Evolutionary conservation across 1,140 invertebrate species (phyloP), one percentile per base, ranked within the genome.

Genomic region (Neotoxoptera formosana): DNA sequence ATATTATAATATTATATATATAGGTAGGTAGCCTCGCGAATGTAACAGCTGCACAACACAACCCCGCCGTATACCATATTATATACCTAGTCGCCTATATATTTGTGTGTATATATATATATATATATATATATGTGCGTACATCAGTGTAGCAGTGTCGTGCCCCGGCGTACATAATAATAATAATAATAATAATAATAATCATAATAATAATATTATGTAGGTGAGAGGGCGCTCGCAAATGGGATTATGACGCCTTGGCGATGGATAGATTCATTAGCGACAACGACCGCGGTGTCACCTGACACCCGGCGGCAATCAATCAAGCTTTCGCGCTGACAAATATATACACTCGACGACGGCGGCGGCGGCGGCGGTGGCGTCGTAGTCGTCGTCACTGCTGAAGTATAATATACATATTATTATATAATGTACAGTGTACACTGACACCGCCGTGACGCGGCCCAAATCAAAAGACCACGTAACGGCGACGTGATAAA

Each of bases 241-340:
- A 81, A 92, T 84, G 91, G 91, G 91, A 92, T 92, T 92, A 92
- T 53, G 67, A 92, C 91, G 91, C 76, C 76, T 83, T 51, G 45
- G 91, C 91, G 81, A 92, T 84, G 91, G 91, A 92, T 92, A 81
- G 91, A 92, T 92, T 92, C 91, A 92, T 92, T 92, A 92, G 91
- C 76, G 67, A 92, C 90, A 47, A 91, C 91, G 91, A 91, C 91
- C 67, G 76, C 91, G 47, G 47, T 91, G 60, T 92, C 91, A 92
- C 91, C 91, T 92, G 91, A 84, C 91, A 25, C 67, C 48, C 91
- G 45, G n/a, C 91, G 81, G 91, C 76, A 92, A 92, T 92, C 91
- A 92, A 92, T 92, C 91, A 92, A 92, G 91, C 91, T 92, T 92
- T 92, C 91, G 48, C 34, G 45, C 45, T 48, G 67, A 51, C 36